Evolutionary conservation across 1,140 invertebrate genomes (phyloP), one percentile per base, ranked within the genome.

Genomic region (Rhopalosiphum maidis): DNA sequence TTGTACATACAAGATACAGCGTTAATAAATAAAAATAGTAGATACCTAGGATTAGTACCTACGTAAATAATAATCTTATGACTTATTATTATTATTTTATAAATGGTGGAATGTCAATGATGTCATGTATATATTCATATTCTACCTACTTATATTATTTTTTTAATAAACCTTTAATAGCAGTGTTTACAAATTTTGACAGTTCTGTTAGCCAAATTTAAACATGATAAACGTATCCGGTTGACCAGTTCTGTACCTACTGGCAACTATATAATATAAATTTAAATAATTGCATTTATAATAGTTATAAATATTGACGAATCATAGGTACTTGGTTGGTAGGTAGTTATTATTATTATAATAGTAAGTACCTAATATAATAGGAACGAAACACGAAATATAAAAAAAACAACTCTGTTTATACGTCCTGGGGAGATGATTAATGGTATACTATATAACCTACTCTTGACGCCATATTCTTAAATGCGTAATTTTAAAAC

Each of bases 171-270:
- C 30, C 60, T 68, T n/a, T n/a, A n/a, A n/a, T n/a, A 68, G 11
- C 60, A 68, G 11, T 0, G 35, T 22, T 83, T 22, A 46, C 83
- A 43, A 88, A 88, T 88, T 11, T 30, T 51, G n/a, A 35, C 21
- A 30, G 43, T 46, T 11, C 18, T 37, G 30, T n/a, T 3, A 37
- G 21, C 41, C 18, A 35, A 35, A 88, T 21, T 21, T n/a, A 54
- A 88, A 88, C 86, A 35, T 23, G 30, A 88, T 88, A 51, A 88
- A 88, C 30, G 25, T 51, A n/a, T 88, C n/a, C 18, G 86, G 86
- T 88, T 48, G 46, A 88, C 86, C 30, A 18, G 86, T 88, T 37
- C 6, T n/a, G 30, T 87, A 30, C 41, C 41, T 43, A 43, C 25
- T 55, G n/a, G 77, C 18, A 23, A 37, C 7, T 37, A 37, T 46